Evolutionary conservation across 2,888 invertebrate species (phyloP), one percentile per base, ranked within the genome.

Genomic region (Leptinotarsa peninsularis): DNA sequence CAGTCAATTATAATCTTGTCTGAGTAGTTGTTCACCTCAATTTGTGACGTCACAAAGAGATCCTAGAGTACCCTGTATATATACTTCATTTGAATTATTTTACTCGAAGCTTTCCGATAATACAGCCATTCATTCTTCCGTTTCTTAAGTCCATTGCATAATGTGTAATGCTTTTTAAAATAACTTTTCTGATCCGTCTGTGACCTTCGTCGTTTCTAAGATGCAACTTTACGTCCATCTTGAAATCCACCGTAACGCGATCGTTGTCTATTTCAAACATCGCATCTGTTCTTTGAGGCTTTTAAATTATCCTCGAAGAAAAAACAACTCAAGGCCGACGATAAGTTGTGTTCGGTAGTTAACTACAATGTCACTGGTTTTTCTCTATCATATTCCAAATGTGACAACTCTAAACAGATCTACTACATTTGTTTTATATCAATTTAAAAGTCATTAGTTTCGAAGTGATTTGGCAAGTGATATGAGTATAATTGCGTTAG

Each of bases 231-330:
- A 15, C 15, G 10, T 63, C 33, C 43, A 27, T 63, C 63, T 75
- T 67, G 71, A 68, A 72, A 71, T 74, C 71, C 71, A 50, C 67
- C 72, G 67, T 76, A 74, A 76, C 60, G 58, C 66, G 71, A 78
- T 73, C 73, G 33, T 73, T 76, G 74, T 76, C 72, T 73, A 74
- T 76, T 74, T 74, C 56, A 27, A 78, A 76, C 74, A 71, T 73
- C 71, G 74, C 78, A 78, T 75, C 75, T 76, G 78, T 75, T 75
- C 74, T 76, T 63, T n/a, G 70, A 66, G 74, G 72, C 76, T 74
- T 75, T 78, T 75, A 73, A 78, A 76, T 78, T 78, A 76, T 73
- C 63, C 27, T 69, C 75, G 69, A 76, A 78, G 76, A 78, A 78
- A 78, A 75, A 60, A 72, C 63, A 49, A 72, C 68, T 75, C 76